phyloP scores from a whole-genome alignment of 2,113 vertebrate species.

The rabbit (Oryctolagus cuniculus) region mOryCun1.1 NC_091434.1:162917501-162918000 shows the following conservation, averaged over 20 bases:
- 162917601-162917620: conserved; percentile 27
- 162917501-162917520: not conserved
- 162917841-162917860: not conserved
- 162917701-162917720: conserved; percentile 1
- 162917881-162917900: not conserved
- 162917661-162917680: not conserved
- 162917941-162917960: not conserved
- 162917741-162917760: conserved; percentile 22
- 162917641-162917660: not conserved
- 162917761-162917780: not conserved
- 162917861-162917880: not conserved
- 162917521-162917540: conserved; percentile 26
- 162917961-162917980: not conserved
- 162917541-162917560: not conserved
- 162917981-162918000: not conserved
- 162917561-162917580: conserved; percentile 13
- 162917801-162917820: not conserved
- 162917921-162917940: not conserved
- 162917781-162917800: conserved; percentile 21
- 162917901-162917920: not conserved
- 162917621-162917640: not conserved
- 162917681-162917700: not conserved
- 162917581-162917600: not conserved
- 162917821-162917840: not conserved
- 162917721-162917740: not conserved